These are phyloP conservation scores for Ariolimax columbianus DNA, from an alignment of 2,888 invertebrate genomes.

Conservation along the genomic window DNA sequence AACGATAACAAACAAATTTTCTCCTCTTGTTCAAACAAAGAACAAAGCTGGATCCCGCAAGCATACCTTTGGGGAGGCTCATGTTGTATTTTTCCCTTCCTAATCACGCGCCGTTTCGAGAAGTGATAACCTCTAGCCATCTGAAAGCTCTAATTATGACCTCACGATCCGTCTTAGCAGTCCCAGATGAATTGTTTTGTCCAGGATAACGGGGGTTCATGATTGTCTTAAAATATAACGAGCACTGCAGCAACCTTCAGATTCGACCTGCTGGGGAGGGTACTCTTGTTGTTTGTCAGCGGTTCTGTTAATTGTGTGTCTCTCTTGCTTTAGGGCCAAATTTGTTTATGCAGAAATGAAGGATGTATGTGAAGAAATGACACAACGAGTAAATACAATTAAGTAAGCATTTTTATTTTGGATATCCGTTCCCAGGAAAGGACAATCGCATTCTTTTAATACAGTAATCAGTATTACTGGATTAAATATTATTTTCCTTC, in stretches of 20 bases:
- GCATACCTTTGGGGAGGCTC: background rate
- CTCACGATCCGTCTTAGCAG: slow-evolving; percentile 31
- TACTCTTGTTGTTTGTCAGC: background rate
- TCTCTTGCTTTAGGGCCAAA: no score
- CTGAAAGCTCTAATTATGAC: slow-evolving; percentile 31
- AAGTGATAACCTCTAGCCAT: slow-evolving; percentile 14
- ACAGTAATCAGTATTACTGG: no score
- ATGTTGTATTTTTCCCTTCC: background rate
- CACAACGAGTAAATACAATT: no score
- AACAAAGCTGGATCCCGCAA: background rate
- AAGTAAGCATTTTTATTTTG: no score
- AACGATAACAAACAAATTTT: background rate
- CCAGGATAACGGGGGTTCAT: slow-evolving; percentile 25
- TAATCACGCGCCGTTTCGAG: background rate
- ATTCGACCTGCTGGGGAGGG: background rate
- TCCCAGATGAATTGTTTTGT: slow-evolving; percentile 40
- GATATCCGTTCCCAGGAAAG: no score
- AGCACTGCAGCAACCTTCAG: slow-evolving; percentile 15
- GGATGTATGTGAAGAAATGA: no score
- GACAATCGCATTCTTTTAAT: no score
- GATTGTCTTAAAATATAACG: slow-evolving; percentile 40
- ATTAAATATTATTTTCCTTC: no score
- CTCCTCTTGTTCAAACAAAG: background rate
- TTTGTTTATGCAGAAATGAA: no score
- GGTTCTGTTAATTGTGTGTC: no score